Base-by-base conservation (phyloP, 2,797 vertebrate species). In the Enteromius anoplus region DNA sequence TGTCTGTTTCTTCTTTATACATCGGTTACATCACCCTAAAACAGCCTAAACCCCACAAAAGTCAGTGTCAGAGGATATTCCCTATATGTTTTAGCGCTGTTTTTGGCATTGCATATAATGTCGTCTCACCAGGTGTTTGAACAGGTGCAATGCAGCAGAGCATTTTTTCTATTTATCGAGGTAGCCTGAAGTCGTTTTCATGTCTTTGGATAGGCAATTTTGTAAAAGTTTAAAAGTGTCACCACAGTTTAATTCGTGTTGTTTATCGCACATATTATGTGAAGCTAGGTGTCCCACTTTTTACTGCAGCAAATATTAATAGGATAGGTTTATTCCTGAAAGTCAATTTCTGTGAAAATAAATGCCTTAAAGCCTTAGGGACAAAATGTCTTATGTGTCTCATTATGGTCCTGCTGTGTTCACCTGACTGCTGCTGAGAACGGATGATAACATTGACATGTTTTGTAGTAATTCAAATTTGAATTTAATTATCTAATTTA, bases 81-180 rank as follows among this genome's bases (percentile, higher is more conserved):
- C 4, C 7, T 65, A 6, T 40, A 81, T 9, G 5, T 17, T 75
- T 53, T 37, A 45, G 47, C 78, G 78, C 47, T 62, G 15, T 53
- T 42, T 51, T 21, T 55, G 37, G 12, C 42, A 29, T 21, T 49
- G 75, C 47, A 32, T 53, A n/a, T 58, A 34, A 40, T 60, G 55
- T 84, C 72, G 37, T 66, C 75, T 65, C 77, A 78, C 75, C 84
- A 88, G 80, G 75, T 80, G 86, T 82, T 65, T 80, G 62, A 83
- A 82, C 84, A 88, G 88, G 88, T 90, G 86, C 88, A 90, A 87
- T 90, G 89, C 89, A 90, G 86, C 79, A 90, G 69, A 80, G 72
- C 17, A 29, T 55, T 64, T 66, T 26, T 49, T 51, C 1, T 72
- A 32, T 64, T 65, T 51, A 4, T 34, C 26, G 17, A 45, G n/a